Conservation (phyloP, 1,140 invertebrate genomes). For the Drosophila sechellia region DNA sequence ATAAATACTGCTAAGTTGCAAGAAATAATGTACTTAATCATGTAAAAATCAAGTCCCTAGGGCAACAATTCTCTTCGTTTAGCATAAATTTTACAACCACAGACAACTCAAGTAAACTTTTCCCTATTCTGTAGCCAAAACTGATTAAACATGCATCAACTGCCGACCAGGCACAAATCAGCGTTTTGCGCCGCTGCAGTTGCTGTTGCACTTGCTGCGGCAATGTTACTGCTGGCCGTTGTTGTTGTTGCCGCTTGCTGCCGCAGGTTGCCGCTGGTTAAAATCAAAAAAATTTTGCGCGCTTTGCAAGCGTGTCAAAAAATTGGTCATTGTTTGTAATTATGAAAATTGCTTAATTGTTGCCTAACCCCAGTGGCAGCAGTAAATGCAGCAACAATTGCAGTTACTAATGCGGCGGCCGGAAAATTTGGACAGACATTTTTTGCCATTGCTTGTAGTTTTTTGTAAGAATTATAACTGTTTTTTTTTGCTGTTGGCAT, state of each 20-base stretch:
- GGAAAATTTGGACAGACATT: constrained; percentile 45
- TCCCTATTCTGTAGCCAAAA: constrained; percentile 4
- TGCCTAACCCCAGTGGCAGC: constrained; percentile 67
- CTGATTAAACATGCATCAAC: constrained; percentile 69
- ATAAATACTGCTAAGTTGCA: not conserved
- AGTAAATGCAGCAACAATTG: constrained; percentile 33
- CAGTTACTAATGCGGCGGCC: constrained; percentile 44
- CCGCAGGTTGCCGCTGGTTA: constrained; percentile 67
- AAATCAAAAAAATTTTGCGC: constrained; percentile 75
- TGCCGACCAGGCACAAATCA: constrained; percentile 39
- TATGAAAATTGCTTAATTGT: constrained; percentile 83
- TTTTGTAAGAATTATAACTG: constrained; percentile 7
- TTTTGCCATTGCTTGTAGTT: constrained; percentile 12
- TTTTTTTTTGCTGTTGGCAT: constrained; percentile 45
- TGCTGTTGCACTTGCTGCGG: constrained; percentile 17
- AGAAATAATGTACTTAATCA: not conserved
- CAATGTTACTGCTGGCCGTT: constrained; percentile 7
- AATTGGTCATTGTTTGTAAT: constrained; percentile 83
- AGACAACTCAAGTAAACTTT: constrained; percentile 11
- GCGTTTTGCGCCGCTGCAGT: constrained; percentile 38
- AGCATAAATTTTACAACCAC: constrained; percentile 3
- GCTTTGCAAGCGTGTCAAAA: constrained; percentile 82
- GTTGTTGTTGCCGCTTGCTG: constrained; percentile 14
- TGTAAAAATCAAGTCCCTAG: not conserved
- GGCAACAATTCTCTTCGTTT: not conserved